phyloP scores from a whole-genome alignment of 2,113 vertebrate genomes.

The Zosterops lateralis region DNA sequence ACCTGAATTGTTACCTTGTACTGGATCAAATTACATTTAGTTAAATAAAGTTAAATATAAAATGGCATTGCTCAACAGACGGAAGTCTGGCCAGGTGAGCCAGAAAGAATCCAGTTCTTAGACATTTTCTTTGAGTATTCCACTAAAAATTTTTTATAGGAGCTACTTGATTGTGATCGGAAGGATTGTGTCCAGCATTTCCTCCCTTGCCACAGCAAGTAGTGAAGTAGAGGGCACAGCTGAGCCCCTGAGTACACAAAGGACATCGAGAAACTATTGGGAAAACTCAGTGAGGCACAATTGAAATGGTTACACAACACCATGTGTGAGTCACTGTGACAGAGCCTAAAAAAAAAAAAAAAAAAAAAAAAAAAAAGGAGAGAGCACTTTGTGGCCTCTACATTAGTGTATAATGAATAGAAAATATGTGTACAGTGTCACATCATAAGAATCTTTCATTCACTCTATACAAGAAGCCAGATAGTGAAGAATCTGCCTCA shows the following conservation, averaged over 20 bases:
- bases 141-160: background rate
- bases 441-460: background rate
- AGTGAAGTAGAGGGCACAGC: background rate
- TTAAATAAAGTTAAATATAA: background rate
- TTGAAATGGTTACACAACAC: background rate
- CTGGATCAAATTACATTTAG: background rate
- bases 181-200: background rate
- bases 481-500: background rate
- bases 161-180: background rate
- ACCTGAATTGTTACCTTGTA: background rate
- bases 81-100: background rate
- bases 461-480: background rate
- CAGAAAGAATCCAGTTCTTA: background rate
- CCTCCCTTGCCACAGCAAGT: background rate
- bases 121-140: background rate
- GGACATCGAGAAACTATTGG: background rate
- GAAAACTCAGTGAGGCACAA: background rate
- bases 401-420: background rate
- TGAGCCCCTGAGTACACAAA: background rate
- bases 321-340: background rate
- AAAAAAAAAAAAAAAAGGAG: background rate
- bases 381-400: background rate
- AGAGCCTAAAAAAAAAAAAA: background rate
- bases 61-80: background rate
- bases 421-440: background rate